Percentiles rank a stretch among this genome's conserved stretches.
Evolutionary conservation across 2,888 invertebrate species (phyloP).

Genomic region (Zhengitettix transpicula): DNA sequence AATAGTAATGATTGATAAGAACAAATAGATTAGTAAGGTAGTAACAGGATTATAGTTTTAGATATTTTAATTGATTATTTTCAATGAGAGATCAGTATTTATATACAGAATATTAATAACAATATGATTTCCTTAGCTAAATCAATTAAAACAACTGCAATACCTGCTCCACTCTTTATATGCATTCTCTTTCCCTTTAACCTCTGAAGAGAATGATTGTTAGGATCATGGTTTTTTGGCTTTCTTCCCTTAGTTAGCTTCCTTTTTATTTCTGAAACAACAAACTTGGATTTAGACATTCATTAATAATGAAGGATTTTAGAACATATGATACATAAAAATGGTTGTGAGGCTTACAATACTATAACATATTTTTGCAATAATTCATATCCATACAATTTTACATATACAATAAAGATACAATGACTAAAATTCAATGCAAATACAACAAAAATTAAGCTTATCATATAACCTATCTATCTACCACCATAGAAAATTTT

Average conservation of each 20-base stretch:
- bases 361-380: neutral
- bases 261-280: slow-evolving; percentile 25
- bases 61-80: neutral
- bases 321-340: neutral
- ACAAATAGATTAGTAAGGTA: too few species aligned
- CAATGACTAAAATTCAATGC: too few species aligned
- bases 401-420: neutral
- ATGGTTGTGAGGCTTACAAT: neutral
- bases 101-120: too few species aligned
- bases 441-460: too few species aligned
- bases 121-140: too few species aligned
- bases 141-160: neutral
- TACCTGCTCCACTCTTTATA: slow-evolving; percentile 1
- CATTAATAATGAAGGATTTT: too few species aligned
- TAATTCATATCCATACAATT: neutral
- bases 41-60: too few species aligned
- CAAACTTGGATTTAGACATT: neutral
- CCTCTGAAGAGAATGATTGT: slow-evolving; percentile 11
- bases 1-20: too few species aligned
- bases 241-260: slow-evolving; percentile 27
- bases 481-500: too few species aligned
- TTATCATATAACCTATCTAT: too few species aligned
- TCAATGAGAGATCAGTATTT: too few species aligned
- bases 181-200: slow-evolving; percentile 9
- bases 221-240: slow-evolving; percentile 14